Conservation (phyloP, 2,797 vertebrate genomes). For the Ceyx erithaca region DNA sequence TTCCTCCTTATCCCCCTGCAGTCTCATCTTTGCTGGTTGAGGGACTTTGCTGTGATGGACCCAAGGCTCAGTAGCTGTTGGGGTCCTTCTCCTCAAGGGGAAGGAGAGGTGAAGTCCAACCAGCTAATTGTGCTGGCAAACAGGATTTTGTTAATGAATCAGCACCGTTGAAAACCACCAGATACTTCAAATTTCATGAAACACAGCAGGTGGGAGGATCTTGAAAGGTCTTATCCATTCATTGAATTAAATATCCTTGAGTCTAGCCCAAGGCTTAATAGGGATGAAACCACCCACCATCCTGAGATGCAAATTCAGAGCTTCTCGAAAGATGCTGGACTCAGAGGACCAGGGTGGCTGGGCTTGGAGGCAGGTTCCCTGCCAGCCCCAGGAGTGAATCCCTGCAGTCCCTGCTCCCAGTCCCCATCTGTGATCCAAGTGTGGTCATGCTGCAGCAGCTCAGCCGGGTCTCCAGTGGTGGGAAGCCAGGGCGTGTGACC, state of each 20-base stretch:
- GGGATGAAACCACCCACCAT: slow-evolving; percentile 11
- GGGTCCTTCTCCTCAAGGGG: neutral
- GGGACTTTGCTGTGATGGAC: neutral
- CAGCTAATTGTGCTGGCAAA: neutral
- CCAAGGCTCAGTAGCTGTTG: accelerated
- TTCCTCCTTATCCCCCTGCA: accelerated
- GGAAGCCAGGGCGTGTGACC: accelerated
- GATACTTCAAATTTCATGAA: neutral
- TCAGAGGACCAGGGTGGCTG: neutral
- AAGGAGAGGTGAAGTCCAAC: slow-evolving; percentile 33
- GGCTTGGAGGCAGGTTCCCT: neutral
- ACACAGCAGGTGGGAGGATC: slow-evolving; percentile 38
- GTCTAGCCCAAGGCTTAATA: slow-evolving; percentile 6
- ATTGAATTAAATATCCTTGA: slow-evolving; percentile 46
- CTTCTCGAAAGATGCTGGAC: accelerated
- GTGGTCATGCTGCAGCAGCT: accelerated
- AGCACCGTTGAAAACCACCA: neutral
- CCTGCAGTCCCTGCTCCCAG: neutral
- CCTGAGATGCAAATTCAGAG: neutral
- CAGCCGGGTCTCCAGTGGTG: accelerated
- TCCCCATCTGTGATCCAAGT: accelerated
- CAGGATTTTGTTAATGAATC: slow-evolving; percentile 43
- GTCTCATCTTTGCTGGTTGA: accelerated
- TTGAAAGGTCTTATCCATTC: slow-evolving; percentile 65
- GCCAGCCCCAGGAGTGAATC: neutral